phyloP scores from a whole-genome alignment of 2,113 vertebrate genomes.

The Halichoerus grypus region DNA sequence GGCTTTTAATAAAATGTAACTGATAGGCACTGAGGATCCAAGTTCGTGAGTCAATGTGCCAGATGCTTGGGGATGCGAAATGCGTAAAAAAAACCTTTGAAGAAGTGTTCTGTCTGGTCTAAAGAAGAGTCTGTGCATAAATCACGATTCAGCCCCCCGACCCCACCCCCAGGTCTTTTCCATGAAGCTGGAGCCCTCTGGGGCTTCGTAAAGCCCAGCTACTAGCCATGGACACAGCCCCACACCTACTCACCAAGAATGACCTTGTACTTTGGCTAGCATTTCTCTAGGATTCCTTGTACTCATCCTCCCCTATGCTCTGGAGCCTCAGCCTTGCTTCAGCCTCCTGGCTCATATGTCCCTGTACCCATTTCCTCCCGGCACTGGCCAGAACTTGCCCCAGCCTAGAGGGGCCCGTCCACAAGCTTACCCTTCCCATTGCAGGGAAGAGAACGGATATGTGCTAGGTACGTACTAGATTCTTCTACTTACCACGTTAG shows the following conservation, averaged over 20 bases:
- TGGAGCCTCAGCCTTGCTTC: too few species aligned
- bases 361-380: background rate
- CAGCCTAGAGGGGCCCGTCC: background rate
- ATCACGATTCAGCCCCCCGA: background rate
- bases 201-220: background rate
- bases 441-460: fast-evolving
- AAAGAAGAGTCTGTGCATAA: background rate
- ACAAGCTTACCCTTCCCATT: background rate
- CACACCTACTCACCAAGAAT: background rate
- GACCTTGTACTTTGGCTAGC: background rate
- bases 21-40: background rate
- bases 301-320: fast-evolving
- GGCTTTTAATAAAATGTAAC: slow-evolving; percentile 44
- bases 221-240: background rate
- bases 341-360: fast-evolving
- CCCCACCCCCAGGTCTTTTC: background rate
- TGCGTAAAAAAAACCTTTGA: background rate
- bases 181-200: background rate
- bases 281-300: background rate
- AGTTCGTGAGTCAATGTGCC: background rate
- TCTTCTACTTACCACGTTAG: background rate
- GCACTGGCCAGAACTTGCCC: background rate
- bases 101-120: background rate
- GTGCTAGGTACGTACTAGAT: background rate
- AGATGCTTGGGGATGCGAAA: background rate